These are phyloP conservation scores for Procambarus clarkii DNA, from an alignment of 1,140 invertebrate genomes.

Conservation along the genomic window DNA sequence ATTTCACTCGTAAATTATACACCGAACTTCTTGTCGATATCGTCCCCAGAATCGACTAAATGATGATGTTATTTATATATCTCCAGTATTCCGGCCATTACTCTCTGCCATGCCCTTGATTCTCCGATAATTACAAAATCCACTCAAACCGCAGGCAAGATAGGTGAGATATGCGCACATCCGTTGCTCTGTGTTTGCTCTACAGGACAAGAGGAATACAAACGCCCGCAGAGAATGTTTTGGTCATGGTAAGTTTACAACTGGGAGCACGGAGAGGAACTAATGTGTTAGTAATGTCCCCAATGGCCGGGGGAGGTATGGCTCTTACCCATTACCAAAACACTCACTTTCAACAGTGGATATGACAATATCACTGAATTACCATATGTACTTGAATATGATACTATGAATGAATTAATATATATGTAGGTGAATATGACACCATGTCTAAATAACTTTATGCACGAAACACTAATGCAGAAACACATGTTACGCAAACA, in stretches of 20 bases:
- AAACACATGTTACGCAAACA: no score
- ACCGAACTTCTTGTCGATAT: constrained; percentile 23
- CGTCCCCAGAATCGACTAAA: constrained; percentile 40
- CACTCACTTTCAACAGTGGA: no score
- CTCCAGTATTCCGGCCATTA: constrained; percentile 26
- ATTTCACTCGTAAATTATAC: constrained; percentile 50
- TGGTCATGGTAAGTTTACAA: no score
- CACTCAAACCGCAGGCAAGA: neutral
- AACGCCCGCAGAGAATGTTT: neutral
- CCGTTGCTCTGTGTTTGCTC: neutral
- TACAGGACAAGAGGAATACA: neutral
- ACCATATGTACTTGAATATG: no score
- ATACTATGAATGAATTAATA: no score
- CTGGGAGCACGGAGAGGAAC: no score
- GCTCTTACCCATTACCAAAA: no score
- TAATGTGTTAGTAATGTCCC: no score
- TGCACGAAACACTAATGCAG: neutral
- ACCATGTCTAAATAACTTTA: no score
- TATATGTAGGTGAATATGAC: no score
- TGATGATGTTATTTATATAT: constrained; percentile 46
- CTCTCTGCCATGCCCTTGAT: constrained; percentile 39
- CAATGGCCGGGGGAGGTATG: no score
- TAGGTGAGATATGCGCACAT: neutral
- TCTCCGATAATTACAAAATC: constrained; percentile 42
- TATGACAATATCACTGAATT: no score